Evolutionary conservation across 2,797 vertebrate species (phyloP).

Genomic region (Phoeniculus purpureus): DNA sequence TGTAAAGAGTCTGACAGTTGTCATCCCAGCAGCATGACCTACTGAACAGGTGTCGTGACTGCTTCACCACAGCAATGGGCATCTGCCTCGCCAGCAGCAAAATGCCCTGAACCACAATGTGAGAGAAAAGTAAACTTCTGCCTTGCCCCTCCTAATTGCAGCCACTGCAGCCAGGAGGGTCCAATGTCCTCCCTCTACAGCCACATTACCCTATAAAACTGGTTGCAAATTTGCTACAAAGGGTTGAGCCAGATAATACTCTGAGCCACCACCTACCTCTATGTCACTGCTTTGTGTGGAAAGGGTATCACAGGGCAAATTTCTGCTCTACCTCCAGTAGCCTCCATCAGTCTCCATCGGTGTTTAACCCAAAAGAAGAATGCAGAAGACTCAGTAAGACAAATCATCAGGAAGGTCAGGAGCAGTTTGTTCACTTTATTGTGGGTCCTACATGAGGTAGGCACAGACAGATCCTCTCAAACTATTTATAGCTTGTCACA

Average conservation of each 20-base stretch:
- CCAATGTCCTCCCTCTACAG: rapidly evolving
- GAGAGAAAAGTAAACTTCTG: background rate
- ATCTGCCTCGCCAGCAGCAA: background rate
- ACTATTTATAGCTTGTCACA: background rate
- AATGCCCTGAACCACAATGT: rapidly evolving
- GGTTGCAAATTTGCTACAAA: background rate
- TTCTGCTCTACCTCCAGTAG: background rate
- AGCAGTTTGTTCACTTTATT: background rate
- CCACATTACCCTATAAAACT: background rate
- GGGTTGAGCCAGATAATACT: background rate
- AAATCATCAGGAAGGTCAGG: background rate
- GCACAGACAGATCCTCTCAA: slow-evolving; percentile 4
- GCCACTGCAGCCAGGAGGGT: background rate
- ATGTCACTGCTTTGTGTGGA: background rate
- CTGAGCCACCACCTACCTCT: background rate
- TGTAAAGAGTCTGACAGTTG: background rate
- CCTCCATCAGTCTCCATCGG: background rate
- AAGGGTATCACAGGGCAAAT: rapidly evolving
- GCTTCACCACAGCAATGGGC: rapidly evolving
- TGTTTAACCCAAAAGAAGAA: background rate
- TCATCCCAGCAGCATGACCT: background rate
- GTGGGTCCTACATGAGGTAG: background rate
- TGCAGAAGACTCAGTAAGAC: background rate
- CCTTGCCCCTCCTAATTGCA: background rate
- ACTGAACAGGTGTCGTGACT: rapidly evolving